These are phyloP conservation scores for Trachelus stipa DNA, from an alignment of 2,888 invertebrate species.

Conservation along the genomic window DNA sequence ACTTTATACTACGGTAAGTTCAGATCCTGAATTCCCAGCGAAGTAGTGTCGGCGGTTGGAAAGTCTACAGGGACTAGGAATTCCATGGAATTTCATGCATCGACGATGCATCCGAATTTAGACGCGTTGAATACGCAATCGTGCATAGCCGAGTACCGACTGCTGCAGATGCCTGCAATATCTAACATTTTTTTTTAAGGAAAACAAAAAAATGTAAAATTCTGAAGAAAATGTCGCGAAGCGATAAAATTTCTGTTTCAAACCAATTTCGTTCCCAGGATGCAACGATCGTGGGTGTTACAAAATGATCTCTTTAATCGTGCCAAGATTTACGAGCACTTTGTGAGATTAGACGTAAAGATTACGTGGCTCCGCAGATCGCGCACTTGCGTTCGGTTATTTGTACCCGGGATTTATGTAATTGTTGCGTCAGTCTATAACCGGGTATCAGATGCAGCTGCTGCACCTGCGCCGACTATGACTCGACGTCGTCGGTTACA, in stretches of 20 bases:
- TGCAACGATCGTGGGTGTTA: slow-evolving; percentile 42
- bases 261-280: background rate
- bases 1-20: background rate
- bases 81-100: background rate
- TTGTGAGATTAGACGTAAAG: slow-evolving; percentile 41
- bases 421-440: slow-evolving; percentile 25
- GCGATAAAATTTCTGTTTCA: background rate
- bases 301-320: slow-evolving; percentile 51
- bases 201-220: background rate
- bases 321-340: slow-evolving; percentile 43
- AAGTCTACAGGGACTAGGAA: background rate
- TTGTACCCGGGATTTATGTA: slow-evolving; percentile 33
- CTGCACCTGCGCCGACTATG: background rate
- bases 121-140: background rate
- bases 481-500: background rate
- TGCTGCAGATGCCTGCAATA: background rate
- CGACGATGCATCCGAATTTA: background rate
- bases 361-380: slow-evolving; percentile 34
- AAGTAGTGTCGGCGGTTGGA: background rate
- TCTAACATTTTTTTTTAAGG: background rate
- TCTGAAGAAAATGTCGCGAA: background rate
- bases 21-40: background rate
- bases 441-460: background rate
- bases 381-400: slow-evolving; percentile 26
- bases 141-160: background rate